Evolutionary conservation across 2,888 invertebrate genomes (phyloP).

Genomic region (Hypolimnas misippus): DNA sequence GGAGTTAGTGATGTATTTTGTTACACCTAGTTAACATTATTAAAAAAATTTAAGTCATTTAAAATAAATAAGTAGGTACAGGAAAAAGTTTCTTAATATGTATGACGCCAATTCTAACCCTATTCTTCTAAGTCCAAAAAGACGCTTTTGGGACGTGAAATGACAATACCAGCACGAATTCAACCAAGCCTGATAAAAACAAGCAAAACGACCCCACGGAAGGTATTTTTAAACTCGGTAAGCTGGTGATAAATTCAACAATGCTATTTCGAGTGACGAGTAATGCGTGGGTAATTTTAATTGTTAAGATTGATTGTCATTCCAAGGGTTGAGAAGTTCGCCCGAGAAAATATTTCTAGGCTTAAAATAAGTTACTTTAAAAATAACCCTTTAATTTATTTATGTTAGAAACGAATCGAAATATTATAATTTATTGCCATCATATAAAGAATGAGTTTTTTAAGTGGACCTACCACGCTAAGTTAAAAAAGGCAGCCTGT

Average conservation of each 20-base stretch:
- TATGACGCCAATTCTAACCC: too few species aligned
- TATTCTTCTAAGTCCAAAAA: background rate
- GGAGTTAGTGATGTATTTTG: too few species aligned
- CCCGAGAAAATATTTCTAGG: background rate
- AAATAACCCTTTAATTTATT: too few species aligned
- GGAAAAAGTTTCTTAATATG: too few species aligned
- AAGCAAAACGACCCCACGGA: conserved; percentile 20
- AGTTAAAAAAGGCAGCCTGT: too few species aligned
- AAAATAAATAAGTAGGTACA: too few species aligned
- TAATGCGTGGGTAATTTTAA: conserved; percentile 28
- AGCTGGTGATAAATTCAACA: conserved; percentile 32
- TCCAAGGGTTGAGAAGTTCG: conserved; percentile 21
- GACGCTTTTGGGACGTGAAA: conserved; percentile 18
- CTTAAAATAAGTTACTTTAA: conserved; percentile 10
- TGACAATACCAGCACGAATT: conserved; percentile 16
- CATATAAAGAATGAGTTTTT: too few species aligned
- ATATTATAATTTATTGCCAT: too few species aligned
- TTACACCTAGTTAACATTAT: too few species aligned
- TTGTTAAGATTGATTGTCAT: conserved; percentile 35
- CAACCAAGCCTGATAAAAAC: background rate
- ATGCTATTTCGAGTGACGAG: conserved; percentile 28
- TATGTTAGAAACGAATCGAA: too few species aligned
- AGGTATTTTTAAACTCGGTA: conserved; percentile 33
- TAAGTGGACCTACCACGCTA: too few species aligned
- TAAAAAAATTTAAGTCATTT: too few species aligned